These are phyloP conservation scores for Scrobipalpa atriplicella DNA, from an alignment of 2,888 invertebrate genomes.

Conservation along the genomic window DNA sequence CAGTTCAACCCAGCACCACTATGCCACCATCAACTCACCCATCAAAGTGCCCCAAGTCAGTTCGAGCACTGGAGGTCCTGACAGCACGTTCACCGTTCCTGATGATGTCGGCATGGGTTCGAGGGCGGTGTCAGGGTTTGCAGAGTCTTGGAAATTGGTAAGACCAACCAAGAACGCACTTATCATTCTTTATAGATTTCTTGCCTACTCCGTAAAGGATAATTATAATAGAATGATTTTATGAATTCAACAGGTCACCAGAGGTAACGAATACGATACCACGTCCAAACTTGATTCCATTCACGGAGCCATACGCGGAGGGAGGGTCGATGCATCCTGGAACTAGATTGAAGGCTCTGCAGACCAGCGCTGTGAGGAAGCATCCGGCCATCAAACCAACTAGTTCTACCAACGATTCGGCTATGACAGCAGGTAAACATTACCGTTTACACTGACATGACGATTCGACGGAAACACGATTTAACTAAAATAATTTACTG, in stretches of 20 bases:
- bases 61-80: slow-evolving; percentile 86
- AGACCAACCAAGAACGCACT: slow-evolving; percentile 30
- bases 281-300: slow-evolving; percentile 85
- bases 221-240: too few species aligned
- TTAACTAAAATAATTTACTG: too few species aligned
- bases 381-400: slow-evolving; percentile 77
- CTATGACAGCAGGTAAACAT: slow-evolving; percentile 11
- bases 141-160: slow-evolving; percentile 90
- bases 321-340: slow-evolving; percentile 87
- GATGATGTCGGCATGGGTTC: slow-evolving; percentile 89
- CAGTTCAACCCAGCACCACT: slow-evolving; percentile 78
- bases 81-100: slow-evolving; percentile 89
- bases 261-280: slow-evolving; percentile 86
- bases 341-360: slow-evolving; percentile 84
- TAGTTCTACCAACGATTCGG: slow-evolving; percentile 71
- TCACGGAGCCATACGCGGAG: slow-evolving; percentile 86
- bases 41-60: slow-evolving; percentile 85
- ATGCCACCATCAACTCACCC: slow-evolving; percentile 76
- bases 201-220: too few species aligned
- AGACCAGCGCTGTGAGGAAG: slow-evolving; percentile 76
- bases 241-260: slow-evolving; percentile 69
- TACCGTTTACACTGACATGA: too few species aligned
- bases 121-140: slow-evolving; percentile 89
- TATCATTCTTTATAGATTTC: too few species aligned
- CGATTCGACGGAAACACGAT: too few species aligned